Percentiles rank a stretch among this genome's conserved stretches.
phyloP scores from a whole-genome alignment of 2,888 invertebrate genomes.

The Scaptomyza cyrtandrae region DNA sequence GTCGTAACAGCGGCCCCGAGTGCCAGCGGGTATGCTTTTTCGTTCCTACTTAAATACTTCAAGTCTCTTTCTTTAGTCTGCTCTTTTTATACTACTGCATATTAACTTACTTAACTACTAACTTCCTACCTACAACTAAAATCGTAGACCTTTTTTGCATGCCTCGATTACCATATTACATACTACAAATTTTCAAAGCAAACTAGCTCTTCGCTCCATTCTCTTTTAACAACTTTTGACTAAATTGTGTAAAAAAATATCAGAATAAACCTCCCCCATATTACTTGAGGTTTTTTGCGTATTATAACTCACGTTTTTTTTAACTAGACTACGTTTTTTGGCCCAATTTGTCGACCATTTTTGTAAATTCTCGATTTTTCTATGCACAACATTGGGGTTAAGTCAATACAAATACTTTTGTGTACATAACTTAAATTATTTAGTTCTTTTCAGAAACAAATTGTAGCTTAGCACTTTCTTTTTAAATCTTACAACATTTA shows the following conservation, averaged over 20 bases:
- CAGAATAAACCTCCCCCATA: conserved; percentile 35
- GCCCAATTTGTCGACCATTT: conserved; percentile 31
- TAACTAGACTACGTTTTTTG: conserved; percentile 39
- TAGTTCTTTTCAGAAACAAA: background rate
- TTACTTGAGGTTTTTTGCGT: conserved; percentile 51
- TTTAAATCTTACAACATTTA: background rate
- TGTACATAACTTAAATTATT: conserved; percentile 5
- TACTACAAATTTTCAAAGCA: conserved; percentile 35
- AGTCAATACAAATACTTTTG: conserved; percentile 15
- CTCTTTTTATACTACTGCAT: conserved; percentile 35
- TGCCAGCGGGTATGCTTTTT: conserved; percentile 82
- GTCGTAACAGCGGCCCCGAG: conserved; percentile 83
- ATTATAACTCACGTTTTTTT: conserved; percentile 33
- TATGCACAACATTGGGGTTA: conserved; percentile 38
- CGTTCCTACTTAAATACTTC: conserved; percentile 60
- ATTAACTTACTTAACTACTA: conserved; percentile 13
- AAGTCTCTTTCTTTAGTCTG: conserved; percentile 51
- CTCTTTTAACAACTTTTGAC: conserved; percentile 29
- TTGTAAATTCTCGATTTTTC: conserved; percentile 2
- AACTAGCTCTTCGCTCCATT: conserved; percentile 45
- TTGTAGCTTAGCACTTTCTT: background rate
- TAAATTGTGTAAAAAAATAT: conserved; percentile 46
- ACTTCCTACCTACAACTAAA: conserved; percentile 27
- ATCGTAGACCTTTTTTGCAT: conserved; percentile 64
- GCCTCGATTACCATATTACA: conserved; percentile 56